Conservation (phyloP, 2,888 invertebrate genomes). For the Clanis bilineata region DNA sequence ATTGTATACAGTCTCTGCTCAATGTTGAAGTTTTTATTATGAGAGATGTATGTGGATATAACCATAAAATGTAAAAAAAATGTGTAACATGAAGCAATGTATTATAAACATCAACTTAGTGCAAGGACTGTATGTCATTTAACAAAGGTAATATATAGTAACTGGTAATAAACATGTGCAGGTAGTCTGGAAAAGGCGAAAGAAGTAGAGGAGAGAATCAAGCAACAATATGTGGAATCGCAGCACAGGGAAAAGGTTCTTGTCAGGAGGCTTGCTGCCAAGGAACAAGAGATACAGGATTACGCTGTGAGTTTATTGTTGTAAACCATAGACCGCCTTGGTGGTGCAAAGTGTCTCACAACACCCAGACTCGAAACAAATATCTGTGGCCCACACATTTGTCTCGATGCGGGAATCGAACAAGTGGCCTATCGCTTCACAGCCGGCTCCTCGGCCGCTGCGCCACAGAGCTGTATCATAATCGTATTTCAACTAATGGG, state of each 20-base stretch:
- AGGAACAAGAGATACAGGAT: slow-evolving; percentile 98
- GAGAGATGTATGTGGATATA: not conserved
- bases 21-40: not conserved
- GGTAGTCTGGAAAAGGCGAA: slow-evolving; percentile 87
- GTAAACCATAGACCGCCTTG: too few relatives aligned
- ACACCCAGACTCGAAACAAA: too few relatives aligned
- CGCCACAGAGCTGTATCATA: too few relatives aligned
- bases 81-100: not conserved
- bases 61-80: not conserved
- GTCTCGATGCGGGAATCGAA: too few relatives aligned
- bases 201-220: slow-evolving; percentile 90
- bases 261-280: slow-evolving; percentile 94
- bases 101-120: slow-evolving; percentile 5
- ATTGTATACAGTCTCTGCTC: slow-evolving; percentile 20
- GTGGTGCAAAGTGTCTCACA: too few relatives aligned
- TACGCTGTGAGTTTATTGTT: slow-evolving; percentile 88
- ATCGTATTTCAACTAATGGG: too few relatives aligned
- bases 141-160: not conserved
- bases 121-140: slow-evolving; percentile 5
- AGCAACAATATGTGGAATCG: slow-evolving; percentile 92
- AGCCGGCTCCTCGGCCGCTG: too few relatives aligned
- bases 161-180: slow-evolving; percentile 51
- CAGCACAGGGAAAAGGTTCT: slow-evolving; percentile 96
- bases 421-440: too few relatives aligned
- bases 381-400: too few relatives aligned